Evolutionary conservation across 1,140 invertebrate species (phyloP).

Genomic region (Cydia amplana): DNA sequence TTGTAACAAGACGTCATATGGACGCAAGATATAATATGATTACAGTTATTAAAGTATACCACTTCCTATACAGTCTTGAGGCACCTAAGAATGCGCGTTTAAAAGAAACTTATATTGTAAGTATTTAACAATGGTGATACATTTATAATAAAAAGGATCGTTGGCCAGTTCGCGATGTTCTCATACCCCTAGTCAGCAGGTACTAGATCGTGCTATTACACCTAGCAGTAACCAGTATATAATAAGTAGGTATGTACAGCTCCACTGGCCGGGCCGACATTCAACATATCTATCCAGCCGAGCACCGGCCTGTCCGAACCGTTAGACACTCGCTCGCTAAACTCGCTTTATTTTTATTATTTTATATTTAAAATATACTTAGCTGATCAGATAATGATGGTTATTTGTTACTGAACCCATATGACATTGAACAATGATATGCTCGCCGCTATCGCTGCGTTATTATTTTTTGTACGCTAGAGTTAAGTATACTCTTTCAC

Average conservation of each 20-base stretch:
- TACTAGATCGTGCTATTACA: conserved; percentile 30
- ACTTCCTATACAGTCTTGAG: conserved; percentile 29
- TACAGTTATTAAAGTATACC: conserved; percentile 28
- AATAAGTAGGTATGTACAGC: conserved; percentile 27
- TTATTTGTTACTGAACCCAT: too few species aligned
- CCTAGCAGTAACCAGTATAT: conserved; percentile 30
- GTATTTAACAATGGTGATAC: not conserved
- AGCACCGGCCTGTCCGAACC: not conserved
- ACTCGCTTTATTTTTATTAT: not conserved
- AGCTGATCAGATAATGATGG: too few species aligned
- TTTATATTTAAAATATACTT: too few species aligned
- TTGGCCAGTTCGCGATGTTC: conserved; percentile 15
- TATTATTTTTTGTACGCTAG: too few species aligned
- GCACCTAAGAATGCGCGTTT: conserved; percentile 31
- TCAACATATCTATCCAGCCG: not conserved
- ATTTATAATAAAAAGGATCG: conserved; percentile 23
- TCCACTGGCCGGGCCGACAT: not conserved
- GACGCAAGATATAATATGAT: conserved; percentile 29
- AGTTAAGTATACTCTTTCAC: not conserved
- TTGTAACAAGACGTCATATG: conserved; percentile 20
- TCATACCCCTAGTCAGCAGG: conserved; percentile 27
- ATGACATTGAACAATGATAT: too few species aligned
- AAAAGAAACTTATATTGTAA: conserved; percentile 29
- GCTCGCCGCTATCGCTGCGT: too few species aligned
- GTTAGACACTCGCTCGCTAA: not conserved